phyloP scores from a whole-genome alignment of 2,113 vertebrate genomes.

The Tympanuchus pallidicinctus region DNA sequence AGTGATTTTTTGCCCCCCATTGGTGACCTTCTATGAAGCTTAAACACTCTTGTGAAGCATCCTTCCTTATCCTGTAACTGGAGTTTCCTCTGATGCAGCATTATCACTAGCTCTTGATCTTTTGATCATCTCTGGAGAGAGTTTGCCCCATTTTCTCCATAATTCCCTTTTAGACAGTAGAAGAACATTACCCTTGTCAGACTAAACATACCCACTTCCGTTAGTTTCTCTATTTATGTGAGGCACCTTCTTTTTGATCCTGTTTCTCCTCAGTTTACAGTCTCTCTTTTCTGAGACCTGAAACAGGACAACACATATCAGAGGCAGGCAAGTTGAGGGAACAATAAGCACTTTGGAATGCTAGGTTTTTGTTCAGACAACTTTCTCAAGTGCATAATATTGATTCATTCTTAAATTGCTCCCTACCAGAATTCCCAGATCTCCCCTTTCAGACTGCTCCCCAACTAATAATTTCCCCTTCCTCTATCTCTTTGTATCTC shows the following conservation, averaged over 20 bases:
- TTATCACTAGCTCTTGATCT: background rate
- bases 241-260: background rate
- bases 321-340: rapidly evolving
- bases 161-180: background rate
- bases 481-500: background rate
- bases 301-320: background rate
- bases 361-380: background rate
- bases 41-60: background rate
- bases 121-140: background rate
- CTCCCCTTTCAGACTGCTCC: background rate
- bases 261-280: background rate
- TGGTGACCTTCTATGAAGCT: background rate
- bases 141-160: background rate
- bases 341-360: background rate
- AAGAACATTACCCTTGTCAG: background rate
- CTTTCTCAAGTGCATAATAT: background rate
- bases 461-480: background rate
- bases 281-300: background rate
- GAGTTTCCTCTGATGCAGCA: background rate
- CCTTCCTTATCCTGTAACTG: background rate
- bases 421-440: background rate
- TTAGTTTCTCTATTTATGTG: background rate
- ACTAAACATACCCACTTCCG: rapidly evolving
- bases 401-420: background rate
- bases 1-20: background rate